Evolutionary conservation across 2,113 vertebrate genomes (phyloP).

Genomic region (Proterorhinus semilunaris): DNA sequence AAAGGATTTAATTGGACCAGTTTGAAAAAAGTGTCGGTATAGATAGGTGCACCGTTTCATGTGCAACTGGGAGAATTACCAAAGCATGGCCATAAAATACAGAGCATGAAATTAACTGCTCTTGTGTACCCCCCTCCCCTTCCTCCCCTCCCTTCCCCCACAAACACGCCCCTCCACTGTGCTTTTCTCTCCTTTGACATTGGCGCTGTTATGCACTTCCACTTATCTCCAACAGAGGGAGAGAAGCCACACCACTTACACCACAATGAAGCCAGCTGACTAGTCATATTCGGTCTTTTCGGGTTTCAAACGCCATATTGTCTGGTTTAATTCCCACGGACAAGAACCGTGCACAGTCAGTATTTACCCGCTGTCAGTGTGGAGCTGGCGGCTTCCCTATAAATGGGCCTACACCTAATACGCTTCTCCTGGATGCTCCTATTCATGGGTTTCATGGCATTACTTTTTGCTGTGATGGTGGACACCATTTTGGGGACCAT

Average conservation of each 20-base stretch:
- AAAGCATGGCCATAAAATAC: conserved; percentile 66
- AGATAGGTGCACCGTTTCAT: conserved; percentile 6
- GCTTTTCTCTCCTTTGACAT: conserved; percentile 37
- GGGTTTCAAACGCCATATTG: neutral
- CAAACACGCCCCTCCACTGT: conserved; percentile 5
- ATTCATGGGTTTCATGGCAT: conserved; percentile 1
- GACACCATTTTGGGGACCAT: too few relatives aligned
- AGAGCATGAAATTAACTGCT: conserved; percentile 72
- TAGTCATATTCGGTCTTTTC: neutral
- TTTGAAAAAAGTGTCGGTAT: neutral
- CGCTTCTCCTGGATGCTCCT: conserved; percentile 8
- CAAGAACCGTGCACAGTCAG: neutral
- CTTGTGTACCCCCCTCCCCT: conserved; percentile 42
- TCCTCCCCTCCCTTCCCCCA: conserved; percentile 27
- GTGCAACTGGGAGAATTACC: conserved; percentile 43
- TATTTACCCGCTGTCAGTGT: conserved; percentile 8
- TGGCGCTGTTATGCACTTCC: conserved; percentile 14
- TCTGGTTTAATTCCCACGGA: conserved; percentile 21
- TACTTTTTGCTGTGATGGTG: too few relatives aligned
- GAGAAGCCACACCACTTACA: conserved; percentile 13
- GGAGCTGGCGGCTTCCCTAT: neutral
- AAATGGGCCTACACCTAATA: neutral
- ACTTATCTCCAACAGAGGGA: conserved; percentile 23
- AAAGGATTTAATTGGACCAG: too few relatives aligned
- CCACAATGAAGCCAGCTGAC: conserved; percentile 2